phyloP scores from a whole-genome alignment of 1,140 invertebrate species.

The Papilio glaucus region DNA sequence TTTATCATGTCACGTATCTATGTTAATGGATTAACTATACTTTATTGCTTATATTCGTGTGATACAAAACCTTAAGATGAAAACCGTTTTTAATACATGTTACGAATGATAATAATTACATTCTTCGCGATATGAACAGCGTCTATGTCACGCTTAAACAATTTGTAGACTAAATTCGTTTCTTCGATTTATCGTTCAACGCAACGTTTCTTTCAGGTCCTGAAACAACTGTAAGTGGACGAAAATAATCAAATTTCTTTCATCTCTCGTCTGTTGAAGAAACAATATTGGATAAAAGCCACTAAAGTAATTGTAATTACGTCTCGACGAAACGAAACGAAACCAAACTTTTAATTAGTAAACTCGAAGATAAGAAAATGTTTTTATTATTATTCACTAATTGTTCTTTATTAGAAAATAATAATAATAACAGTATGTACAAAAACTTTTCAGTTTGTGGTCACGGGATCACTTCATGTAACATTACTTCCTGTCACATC shows the following conservation, averaged over 20 bases:
- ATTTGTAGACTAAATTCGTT: neutral
- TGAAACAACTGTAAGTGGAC: constrained; percentile 8
- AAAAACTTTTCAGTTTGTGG: no score
- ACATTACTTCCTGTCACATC: no score
- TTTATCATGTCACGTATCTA: no score
- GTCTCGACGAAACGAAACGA: neutral
- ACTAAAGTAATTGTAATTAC: constrained; percentile 4
- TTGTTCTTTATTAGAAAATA: no score
- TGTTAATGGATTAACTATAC: no score
- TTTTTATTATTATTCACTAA: no score
- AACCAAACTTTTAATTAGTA: neutral
- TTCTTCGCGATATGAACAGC: neutral
- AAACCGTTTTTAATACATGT: no score
- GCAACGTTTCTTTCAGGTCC: neutral
- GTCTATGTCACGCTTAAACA: neutral
- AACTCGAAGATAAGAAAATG: neutral
- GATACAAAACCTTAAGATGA: no score
- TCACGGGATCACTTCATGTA: no score
- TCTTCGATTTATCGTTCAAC: constrained; percentile 8
- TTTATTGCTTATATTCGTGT: no score
- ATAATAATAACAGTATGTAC: no score
- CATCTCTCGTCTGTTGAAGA: neutral
- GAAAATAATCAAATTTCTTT: constrained; percentile 21
- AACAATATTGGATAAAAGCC: neutral
- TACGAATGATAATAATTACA: no score